Percentiles rank a stretch among this genome's conserved stretches.
These are phyloP conservation scores for Cochlearius cochlearius DNA, from an alignment of 2,113 vertebrate species.

Conservation along the genomic window DNA sequence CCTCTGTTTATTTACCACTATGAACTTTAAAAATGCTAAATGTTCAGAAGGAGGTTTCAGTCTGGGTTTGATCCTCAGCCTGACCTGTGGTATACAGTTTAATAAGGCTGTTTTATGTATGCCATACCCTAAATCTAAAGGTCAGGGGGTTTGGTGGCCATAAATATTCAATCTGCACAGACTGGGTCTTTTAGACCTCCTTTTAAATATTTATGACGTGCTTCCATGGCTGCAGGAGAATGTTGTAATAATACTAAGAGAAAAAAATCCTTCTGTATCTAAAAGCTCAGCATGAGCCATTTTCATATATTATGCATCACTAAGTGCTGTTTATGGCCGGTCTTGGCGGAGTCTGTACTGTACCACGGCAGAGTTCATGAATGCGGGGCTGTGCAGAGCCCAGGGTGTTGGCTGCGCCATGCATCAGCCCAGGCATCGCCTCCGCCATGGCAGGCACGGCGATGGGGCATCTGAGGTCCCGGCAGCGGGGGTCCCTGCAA, in stretches of 20 bases:
- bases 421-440: not conserved
- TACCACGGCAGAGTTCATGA: not conserved
- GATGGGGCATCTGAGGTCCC: not conserved
- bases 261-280: not conserved
- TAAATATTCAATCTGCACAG: not conserved
- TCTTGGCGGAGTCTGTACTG: not conserved
- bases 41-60: not conserved
- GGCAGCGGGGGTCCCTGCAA: not conserved
- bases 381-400: not conserved
- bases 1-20: not conserved
- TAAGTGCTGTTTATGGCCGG: not conserved
- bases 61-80: not conserved
- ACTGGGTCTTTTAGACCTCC: not conserved
- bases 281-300: not conserved
- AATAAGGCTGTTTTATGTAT: not conserved
- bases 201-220: slow-evolving; percentile 37
- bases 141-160: not conserved
- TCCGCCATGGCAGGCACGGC: rapidly evolving
- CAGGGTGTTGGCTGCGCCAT: rapidly evolving
- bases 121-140: not conserved
- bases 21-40: not conserved
- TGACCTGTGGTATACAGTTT: not conserved
- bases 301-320: slow-evolving; percentile 14
- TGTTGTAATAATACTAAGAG: not conserved
- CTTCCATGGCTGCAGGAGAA: slow-evolving; percentile 2